Conservation (phyloP, 2,888 invertebrate genomes). For the Celastrina argiolus region DNA sequence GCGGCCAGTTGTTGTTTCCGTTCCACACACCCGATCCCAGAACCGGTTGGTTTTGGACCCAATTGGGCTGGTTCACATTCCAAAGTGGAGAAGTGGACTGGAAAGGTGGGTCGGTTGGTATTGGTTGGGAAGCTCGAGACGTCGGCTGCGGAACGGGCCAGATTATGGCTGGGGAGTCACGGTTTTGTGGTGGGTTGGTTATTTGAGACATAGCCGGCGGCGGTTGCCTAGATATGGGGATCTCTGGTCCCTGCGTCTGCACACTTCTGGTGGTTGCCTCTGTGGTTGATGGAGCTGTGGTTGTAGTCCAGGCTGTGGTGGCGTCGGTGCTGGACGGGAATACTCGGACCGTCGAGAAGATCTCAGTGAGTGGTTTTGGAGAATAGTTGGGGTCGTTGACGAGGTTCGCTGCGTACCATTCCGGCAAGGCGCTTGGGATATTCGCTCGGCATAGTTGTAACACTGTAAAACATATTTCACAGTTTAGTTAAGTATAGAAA, state of each 20-base stretch:
- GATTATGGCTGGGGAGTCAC: constrained; percentile 24
- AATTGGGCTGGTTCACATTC: neutral
- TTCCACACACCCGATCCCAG: neutral
- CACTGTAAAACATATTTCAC: constrained; percentile 49
- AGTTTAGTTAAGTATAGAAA: neutral
- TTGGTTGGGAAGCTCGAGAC: constrained; percentile 22
- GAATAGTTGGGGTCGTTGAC: constrained; percentile 58
- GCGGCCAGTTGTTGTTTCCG: constrained; percentile 16
- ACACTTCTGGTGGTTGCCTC: constrained; percentile 14
- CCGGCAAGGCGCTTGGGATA: constrained; percentile 48
- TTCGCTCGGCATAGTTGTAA: constrained; percentile 67
- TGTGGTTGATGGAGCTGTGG: constrained; percentile 24
- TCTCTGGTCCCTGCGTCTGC: constrained; percentile 19
- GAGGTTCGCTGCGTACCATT: constrained; percentile 67
- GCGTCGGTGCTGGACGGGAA: neutral
- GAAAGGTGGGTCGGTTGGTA: neutral
- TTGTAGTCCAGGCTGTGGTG: constrained; percentile 26
- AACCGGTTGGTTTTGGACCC: neutral
- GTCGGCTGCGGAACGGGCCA: constrained; percentile 22
- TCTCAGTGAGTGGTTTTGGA: constrained; percentile 60
- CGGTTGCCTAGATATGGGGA: constrained; percentile 31
- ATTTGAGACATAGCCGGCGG: constrained; percentile 28
- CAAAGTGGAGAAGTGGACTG: constrained; percentile 11
- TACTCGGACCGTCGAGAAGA: constrained; percentile 53
- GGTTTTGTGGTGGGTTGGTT: constrained; percentile 22